Evolutionary conservation across 2,113 vertebrate genomes (phyloP).

Genomic region (Thalassoma bifasciatum): DNA sequence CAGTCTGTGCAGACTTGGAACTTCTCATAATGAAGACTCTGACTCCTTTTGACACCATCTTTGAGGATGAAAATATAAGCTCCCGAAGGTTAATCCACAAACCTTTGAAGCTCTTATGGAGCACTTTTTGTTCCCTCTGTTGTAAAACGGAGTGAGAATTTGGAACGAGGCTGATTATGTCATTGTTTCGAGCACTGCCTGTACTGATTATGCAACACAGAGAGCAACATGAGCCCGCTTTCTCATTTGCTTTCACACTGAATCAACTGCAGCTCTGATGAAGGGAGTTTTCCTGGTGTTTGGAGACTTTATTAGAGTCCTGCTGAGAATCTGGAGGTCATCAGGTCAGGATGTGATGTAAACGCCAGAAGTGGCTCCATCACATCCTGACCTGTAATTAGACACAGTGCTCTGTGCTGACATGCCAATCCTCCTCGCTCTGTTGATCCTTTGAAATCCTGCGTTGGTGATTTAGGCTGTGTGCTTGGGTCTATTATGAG

Average conservation of each 20-base stretch:
- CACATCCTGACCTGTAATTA: constrained; percentile 52
- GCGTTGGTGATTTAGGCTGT: background rate
- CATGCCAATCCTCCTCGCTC: constrained; percentile 23
- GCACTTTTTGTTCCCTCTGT: background rate
- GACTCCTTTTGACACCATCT: background rate
- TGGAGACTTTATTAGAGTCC: background rate
- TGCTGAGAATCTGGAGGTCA: constrained; percentile 11
- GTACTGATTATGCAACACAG: constrained; percentile 10
- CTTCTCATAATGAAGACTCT: background rate
- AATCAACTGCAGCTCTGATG: background rate
- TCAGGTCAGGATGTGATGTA: constrained; percentile 43
- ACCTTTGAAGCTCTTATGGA: background rate
- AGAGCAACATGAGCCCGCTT: constrained; percentile 2
- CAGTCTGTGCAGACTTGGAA: background rate
- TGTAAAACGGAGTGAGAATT: constrained; percentile 8
- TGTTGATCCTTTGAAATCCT: constrained; percentile 54
- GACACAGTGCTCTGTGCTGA: constrained; percentile 29
- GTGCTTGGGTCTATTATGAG: background rate
- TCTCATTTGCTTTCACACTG: background rate
- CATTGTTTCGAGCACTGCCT: background rate
- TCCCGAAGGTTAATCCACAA: background rate
- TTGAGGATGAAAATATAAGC: background rate
- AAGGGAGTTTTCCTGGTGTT: background rate
- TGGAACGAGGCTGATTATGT: constrained; percentile 13
- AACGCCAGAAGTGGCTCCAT: constrained; percentile 19